A percentile compares a stretch with the other conserved stretches of the same genome.
phyloP scores from a whole-genome alignment of 92 coral and sea anemone species.

The Desmophyllum pertusum region DNA sequence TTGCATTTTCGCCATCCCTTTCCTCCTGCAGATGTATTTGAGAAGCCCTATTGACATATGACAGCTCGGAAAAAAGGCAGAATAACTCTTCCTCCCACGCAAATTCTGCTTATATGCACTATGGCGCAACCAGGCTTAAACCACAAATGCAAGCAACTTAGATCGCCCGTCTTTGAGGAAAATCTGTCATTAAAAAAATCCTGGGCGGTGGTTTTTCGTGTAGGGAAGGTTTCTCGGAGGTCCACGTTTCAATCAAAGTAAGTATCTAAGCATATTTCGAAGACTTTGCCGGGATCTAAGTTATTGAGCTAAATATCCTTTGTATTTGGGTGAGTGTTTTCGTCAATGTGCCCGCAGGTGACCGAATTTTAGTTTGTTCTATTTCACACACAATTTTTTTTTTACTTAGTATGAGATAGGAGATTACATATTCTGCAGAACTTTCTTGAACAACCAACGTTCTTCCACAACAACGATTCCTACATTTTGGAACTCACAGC shows the following conservation, averaged over 20 bases:
- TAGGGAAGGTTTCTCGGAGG: not conserved
- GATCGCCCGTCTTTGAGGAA: not conserved
- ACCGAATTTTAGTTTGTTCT: not conserved
- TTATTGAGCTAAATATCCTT: not conserved
- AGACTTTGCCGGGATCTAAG: not conserved
- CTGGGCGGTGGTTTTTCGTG: not conserved
- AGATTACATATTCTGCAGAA: not conserved
- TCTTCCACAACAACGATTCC: not conserved
- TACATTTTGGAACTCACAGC: too few relatives aligned
- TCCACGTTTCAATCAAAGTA: not conserved
- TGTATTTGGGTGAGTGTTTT: not conserved
- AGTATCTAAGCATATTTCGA: not conserved
- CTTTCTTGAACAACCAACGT: not conserved
- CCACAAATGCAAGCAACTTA: slow-evolving; percentile 15
- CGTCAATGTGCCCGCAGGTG: slow-evolving; percentile 32
- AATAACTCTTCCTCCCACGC: slow-evolving; percentile 31
- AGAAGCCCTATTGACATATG: slow-evolving; percentile 35
- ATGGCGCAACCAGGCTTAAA: slow-evolving; percentile 8
- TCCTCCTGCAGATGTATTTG: slow-evolving; percentile 31
- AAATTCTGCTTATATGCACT: not conserved
- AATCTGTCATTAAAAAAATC: not conserved
- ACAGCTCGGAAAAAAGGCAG: slow-evolving; percentile 17
- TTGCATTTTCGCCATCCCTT: not conserved
- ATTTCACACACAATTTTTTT: not conserved
- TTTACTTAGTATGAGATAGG: too few relatives aligned